phyloP scores from a whole-genome alignment of 1,140 invertebrate species.

The Dendroctonus valens region DNA sequence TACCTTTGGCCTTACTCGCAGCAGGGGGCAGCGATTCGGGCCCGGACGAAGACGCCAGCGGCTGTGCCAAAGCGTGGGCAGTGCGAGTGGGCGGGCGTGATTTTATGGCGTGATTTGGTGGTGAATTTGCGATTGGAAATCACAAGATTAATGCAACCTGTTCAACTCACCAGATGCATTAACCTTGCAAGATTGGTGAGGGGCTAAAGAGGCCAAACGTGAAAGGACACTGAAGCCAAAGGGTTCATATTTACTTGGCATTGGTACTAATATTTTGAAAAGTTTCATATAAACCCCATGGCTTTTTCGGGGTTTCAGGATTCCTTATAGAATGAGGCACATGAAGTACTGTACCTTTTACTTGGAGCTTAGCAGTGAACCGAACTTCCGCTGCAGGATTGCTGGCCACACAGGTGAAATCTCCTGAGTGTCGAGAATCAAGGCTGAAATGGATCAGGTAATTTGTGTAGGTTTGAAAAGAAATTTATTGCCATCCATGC shows the following conservation, averaged over 20 bases:
- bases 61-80: conserved; percentile 59
- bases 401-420: conserved; percentile 79
- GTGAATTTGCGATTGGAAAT: conserved; percentile 4
- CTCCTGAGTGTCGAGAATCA: conserved; percentile 70
- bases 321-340: no score
- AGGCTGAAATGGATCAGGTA: conserved; percentile 63
- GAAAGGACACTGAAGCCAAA: neutral
- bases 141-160: neutral
- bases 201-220: conserved; percentile 20
- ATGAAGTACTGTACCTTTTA: conserved; percentile 65
- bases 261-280: no score
- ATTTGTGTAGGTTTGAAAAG: conserved; percentile 17
- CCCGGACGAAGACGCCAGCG: conserved; percentile 44
- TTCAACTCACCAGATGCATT: conserved; percentile 3
- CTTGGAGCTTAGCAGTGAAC: conserved; percentile 76
- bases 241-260: no score
- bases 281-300: no score
- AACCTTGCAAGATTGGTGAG: conserved; percentile 7
- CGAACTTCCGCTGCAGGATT: conserved; percentile 76
- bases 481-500: no score
- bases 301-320: no score
- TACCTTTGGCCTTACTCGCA: conserved; percentile 44
- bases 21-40: conserved; percentile 26
- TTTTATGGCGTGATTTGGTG: conserved; percentile 20
- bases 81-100: conserved; percentile 44